A percentile compares a stretch with the other conserved stretches of the same genome.
phyloP scores from a whole-genome alignment of 2,113 vertebrate genomes.

The Macaca nemestrina region DNA sequence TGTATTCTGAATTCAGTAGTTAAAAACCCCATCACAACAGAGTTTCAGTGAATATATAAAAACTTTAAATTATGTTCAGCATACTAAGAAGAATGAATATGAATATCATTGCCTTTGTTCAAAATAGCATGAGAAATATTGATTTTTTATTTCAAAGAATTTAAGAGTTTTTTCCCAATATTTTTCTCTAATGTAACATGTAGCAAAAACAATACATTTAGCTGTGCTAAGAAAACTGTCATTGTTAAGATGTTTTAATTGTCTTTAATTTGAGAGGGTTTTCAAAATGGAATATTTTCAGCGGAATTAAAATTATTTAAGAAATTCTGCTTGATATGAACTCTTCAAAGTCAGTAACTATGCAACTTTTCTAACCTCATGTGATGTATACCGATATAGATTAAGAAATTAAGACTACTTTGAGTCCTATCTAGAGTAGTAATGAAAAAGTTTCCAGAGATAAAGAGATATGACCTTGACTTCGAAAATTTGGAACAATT shows the following conservation, averaged over 20 bases:
- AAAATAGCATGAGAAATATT: not conserved
- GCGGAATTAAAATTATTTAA: not conserved
- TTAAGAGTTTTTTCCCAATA: not conserved
- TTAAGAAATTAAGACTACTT: not conserved
- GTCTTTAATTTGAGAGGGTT: not conserved
- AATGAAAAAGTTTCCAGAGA: not conserved
- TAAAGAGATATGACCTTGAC: not conserved
- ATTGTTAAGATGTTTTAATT: slow-evolving; percentile 1
- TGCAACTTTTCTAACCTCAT: not conserved
- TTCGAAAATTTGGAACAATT: not conserved
- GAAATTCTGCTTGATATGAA: not conserved
- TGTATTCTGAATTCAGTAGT: not conserved
- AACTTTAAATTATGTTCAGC: not conserved
- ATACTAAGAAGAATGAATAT: not conserved
- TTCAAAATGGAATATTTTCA: not conserved
- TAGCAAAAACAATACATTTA: not conserved
- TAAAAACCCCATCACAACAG: not conserved
- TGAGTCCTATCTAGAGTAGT: not conserved
- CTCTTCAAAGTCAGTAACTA: not conserved
- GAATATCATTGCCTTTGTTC: not conserved
- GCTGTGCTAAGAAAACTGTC: not conserved
- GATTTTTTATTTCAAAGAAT: not conserved
- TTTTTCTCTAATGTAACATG: slow-evolving; percentile 15
- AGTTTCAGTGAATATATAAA: not conserved
- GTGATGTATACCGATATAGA: not conserved